These are phyloP conservation scores for Lissonota sp. DNA, from an alignment of 2,888 invertebrate species.

Conservation along the genomic window DNA sequence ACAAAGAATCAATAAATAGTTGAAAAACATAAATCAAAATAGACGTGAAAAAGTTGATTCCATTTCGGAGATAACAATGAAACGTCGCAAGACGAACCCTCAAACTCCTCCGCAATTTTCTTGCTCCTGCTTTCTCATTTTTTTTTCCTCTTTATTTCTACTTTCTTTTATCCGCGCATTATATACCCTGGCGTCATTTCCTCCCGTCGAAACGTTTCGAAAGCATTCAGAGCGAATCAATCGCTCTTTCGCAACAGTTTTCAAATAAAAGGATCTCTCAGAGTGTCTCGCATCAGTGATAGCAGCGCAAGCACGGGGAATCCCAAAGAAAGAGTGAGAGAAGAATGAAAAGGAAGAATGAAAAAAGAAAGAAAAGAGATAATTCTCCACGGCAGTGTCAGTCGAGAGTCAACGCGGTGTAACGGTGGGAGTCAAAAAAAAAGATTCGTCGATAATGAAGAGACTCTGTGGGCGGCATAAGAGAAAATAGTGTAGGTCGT, in stretches of 20 bases:
- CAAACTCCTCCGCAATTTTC: background rate
- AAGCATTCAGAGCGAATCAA: constrained; percentile 42
- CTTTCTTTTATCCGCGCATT: constrained; percentile 14
- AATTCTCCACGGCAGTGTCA: background rate
- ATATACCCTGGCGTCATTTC: background rate
- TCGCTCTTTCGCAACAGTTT: constrained; percentile 40
- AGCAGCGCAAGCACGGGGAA: constrained; percentile 3
- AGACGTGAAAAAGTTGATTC: no score
- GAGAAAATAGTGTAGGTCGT: constrained; percentile 1
- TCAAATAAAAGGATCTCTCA: constrained; percentile 36
- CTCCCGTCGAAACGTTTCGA: constrained; percentile 1
- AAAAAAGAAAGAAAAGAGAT: background rate
- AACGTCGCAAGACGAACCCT: background rate
- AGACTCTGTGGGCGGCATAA: constrained; percentile 22
- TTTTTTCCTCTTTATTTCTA: background rate
- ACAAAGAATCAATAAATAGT: no score
- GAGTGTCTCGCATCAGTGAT: constrained; percentile 14
- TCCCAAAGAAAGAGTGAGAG: constrained; percentile 4
- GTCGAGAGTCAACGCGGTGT: background rate
- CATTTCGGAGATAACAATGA: no score
- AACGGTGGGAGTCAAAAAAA: constrained; percentile 45
- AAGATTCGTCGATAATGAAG: constrained; percentile 73
- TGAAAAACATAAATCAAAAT: no score
- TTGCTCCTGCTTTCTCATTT: background rate
- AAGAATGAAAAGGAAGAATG: background rate